Evolutionary conservation across 2,113 vertebrate species (phyloP).

Genomic region (Grallaria varia): DNA sequence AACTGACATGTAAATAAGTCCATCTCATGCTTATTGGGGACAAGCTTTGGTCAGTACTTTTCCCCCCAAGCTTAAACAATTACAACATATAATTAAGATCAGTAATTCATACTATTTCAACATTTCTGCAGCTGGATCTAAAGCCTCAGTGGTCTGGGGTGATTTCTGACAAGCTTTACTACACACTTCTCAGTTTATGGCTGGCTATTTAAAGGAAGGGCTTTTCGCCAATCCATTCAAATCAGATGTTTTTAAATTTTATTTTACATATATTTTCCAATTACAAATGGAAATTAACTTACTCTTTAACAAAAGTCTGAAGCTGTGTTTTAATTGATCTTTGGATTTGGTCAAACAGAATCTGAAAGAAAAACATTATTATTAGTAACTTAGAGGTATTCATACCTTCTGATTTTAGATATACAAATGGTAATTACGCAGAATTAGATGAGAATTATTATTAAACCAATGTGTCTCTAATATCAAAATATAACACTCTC

Average conservation of each 20-base stretch:
- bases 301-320: constrained; percentile 96
- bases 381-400: background rate
- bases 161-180: background rate
- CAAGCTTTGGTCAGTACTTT: background rate
- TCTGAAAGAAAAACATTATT: constrained; percentile 75
- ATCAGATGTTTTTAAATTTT: background rate
- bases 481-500: background rate
- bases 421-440: background rate
- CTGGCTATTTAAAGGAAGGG: background rate
- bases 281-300: constrained; percentile 69
- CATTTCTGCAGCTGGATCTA: background rate
- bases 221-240: background rate
- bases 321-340: constrained; percentile 96
- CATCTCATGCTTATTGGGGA: background rate
- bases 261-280: background rate
- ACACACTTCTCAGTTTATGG: background rate
- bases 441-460: background rate
- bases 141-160: background rate
- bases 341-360: constrained; percentile 96
- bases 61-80: background rate
- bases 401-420: background rate
- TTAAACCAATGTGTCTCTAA: background rate
- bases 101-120: background rate
- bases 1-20: background rate
- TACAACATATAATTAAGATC: background rate